Conservation (phyloP, 2,797 vertebrate species). For the Nannoperca australis region DNA sequence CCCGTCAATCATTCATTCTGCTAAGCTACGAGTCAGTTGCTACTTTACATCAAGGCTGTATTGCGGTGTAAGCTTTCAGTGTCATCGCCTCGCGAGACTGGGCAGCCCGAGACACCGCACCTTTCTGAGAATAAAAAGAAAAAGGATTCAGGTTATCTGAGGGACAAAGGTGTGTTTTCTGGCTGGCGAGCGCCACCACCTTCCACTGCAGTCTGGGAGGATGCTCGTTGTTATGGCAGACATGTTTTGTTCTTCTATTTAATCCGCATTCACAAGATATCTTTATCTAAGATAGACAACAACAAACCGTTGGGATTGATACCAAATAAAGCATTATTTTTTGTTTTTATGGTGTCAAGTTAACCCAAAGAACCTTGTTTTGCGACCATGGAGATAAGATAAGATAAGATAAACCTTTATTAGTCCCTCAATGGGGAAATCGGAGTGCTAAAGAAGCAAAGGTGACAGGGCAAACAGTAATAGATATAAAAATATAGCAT, state of each 20-base stretch:
- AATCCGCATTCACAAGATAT: neutral
- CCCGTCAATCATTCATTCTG: neutral
- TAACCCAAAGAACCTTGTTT: too few species aligned
- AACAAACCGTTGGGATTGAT: neutral
- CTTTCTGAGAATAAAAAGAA: neutral
- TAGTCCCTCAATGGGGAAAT: too few species aligned
- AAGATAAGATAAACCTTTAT: too few species aligned
- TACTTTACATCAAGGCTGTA: rapidly evolving
- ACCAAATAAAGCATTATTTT: too few species aligned
- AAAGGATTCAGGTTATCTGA: slow-evolving; percentile 55
- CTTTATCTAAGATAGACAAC: neutral
- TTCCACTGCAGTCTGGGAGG: slow-evolving; percentile 35
- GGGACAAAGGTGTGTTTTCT: slow-evolving; percentile 55
- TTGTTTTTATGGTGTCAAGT: neutral
- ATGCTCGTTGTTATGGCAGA: slow-evolving; percentile 50
- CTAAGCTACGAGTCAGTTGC: neutral
- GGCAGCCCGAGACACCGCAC: neutral
- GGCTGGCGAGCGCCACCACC: neutral
- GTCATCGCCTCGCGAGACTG: neutral
- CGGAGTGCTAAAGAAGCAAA: too few species aligned
- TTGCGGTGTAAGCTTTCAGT: neutral
- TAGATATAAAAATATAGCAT: too few species aligned
- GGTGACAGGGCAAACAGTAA: too few species aligned
- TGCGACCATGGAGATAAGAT: too few species aligned
- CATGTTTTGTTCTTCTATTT: neutral